Evolutionary conservation across 1,140 invertebrate genomes (phyloP), one percentile per base, ranked within the genome.

Genomic region (Tetraneura akinire): DNA sequence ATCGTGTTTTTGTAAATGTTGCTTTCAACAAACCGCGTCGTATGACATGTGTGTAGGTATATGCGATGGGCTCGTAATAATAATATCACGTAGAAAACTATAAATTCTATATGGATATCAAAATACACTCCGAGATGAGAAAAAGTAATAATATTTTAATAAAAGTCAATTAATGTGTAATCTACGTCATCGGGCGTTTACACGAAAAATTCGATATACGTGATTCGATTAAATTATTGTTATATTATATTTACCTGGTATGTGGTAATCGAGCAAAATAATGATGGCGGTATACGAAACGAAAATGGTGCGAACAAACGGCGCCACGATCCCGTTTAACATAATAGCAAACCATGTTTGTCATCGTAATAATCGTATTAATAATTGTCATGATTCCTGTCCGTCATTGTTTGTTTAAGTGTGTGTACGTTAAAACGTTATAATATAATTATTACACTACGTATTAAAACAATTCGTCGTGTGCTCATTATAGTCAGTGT

Each of bases 401-500:
- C 49, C 2, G 49, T 23, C n/a, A 10, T 3, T 66, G 21, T 73
- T 73, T 73, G 29, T 53, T 53, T 73, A 73, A 49, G 70, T 73
- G 70, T 53, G 70, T 73, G 70, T 53, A 29, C 47, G 18, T 53
- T 73, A 53, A 10, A 47, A 47, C 9, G 11, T 47, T 10, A 37
- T 37, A 37, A 3, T 4, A 37, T 37, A 4, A 37, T 37, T 4
- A 3, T 8, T 3, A 4, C 32, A 37, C 32, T 16, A 62, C 26
- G n/a, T n/a, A n/a, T n/a, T n/a, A n/a, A n/a, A n/a, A n/a, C n/a
- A n/a, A n/a, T n/a, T n/a, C n/a, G n/a, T n/a, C n/a, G n/a, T n/a
- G n/a, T n/a, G n/a, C n/a, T n/a, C n/a, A n/a, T n/a, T n/a, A n/a
- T n/a, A n/a, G n/a, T n/a, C n/a, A n/a, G n/a, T n/a, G n/a, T n/a